Base-by-base conservation (phyloP, 2,888 invertebrate species). In the Amblyjoppa proteus region DNA sequence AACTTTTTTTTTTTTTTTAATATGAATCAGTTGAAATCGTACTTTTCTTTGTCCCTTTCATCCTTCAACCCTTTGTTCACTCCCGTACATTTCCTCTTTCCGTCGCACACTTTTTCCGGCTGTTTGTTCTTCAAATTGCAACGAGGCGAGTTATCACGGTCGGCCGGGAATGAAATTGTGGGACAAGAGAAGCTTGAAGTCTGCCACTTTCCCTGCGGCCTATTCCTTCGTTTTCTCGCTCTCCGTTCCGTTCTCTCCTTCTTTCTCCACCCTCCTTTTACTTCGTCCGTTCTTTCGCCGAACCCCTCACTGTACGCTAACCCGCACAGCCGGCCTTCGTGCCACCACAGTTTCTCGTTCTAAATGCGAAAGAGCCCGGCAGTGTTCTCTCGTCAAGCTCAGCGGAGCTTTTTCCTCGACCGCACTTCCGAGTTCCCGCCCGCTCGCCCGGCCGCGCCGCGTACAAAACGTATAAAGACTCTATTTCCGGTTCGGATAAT, bases 61-160 rank as follows among this genome's bases (percentile, higher is more conserved):
- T 61, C 61, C 74, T 64, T 83, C 74, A 74, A 73, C 77, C 77
- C 83, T 83, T 86, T 86, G 85, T 86, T 77, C 64, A 16, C 41
- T 64, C 34, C 68, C 80, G 53, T 80, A 81, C 69, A 51, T 76
- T 81, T 77, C 25, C 77, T 78, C 77, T 41, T 77, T 69, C 68
- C 45, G 61, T 77, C 56, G 45, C 51, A 38, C 69, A 73, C 75
- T 53, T 56, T 13, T 69, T 79, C 28, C 76, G 49, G 81, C 83
- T 83, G 88, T 86, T 87, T 88, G 87, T 88, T 87, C 88, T 83
- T 87, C 79, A 83, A 86, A 88, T 87, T 87, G 87, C 81, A 85
- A 82, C 79, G 83, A 78, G 87, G 87, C 81, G 87, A 88, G 84
- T 88, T 88, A 85, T 88, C 88, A 88, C 82, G 88, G 88, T 85